Evolutionary conservation across 1,140 invertebrate species (phyloP).

Genomic region (Oncopodura yosiiana): DNA sequence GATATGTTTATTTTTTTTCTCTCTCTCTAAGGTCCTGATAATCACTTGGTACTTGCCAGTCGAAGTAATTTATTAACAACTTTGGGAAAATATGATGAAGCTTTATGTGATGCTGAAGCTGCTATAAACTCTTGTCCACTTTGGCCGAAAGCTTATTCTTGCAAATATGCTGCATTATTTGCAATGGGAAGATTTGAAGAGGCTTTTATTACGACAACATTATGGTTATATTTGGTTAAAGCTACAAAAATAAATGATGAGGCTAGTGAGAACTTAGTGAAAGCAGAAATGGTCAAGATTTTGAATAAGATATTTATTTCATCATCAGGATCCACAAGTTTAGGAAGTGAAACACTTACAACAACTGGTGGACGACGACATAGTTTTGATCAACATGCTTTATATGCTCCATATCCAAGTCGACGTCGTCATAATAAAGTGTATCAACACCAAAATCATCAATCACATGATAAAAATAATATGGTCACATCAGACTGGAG

Average conservation of each 20-base stretch:
- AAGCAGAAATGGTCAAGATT: conserved; percentile 22
- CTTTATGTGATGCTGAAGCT: conserved; percentile 57
- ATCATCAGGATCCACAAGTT: neutral
- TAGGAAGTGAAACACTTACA: neutral
- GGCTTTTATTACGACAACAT: conserved; percentile 53
- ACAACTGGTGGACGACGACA: neutral
- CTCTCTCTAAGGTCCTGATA: conserved; percentile 53
- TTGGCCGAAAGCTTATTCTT: conserved; percentile 64
- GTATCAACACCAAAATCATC: neutral
- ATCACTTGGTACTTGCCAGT: conserved; percentile 58
- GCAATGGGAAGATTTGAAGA: conserved; percentile 56
- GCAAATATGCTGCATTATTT: conserved; percentile 52
- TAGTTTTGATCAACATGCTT: neutral
- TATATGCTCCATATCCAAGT: conserved; percentile 8
- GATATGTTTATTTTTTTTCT: conserved; percentile 12
- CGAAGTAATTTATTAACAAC: conserved; percentile 55
- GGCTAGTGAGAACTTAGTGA: neutral
- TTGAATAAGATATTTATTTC: conserved; percentile 26
- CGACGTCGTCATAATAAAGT: neutral
- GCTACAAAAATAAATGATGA: conserved; percentile 3
- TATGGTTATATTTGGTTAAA: conserved; percentile 49
- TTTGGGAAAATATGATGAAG: conserved; percentile 53
- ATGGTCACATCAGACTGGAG: conserved; percentile 40
- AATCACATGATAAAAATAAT: too few species aligned
- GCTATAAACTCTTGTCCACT: conserved; percentile 55